Evolutionary conservation across 2,113 vertebrate species (phyloP), one percentile per base, ranked within the genome.

Genomic region (Dendropsophus ebraccatus): DNA sequence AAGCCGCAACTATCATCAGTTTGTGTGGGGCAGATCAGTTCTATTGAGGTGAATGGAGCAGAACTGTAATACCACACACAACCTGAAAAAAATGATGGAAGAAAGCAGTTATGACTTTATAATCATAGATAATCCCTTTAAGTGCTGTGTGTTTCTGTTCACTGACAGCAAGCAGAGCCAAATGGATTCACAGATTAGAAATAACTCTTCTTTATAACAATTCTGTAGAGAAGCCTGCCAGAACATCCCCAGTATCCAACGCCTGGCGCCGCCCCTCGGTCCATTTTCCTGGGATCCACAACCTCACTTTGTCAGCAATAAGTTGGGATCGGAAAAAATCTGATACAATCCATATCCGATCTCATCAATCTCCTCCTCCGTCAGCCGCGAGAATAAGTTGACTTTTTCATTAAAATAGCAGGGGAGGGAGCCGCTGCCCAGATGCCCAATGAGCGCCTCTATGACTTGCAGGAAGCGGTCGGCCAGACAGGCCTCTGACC

Each of bases 261-360:
- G n/a, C n/a, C n/a, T n/a, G n/a, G 62, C 7, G 77, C 30, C 21
- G 52, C 50, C 49, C 25, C 1, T 19, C 41, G 8, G 49, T 77
- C 65, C 21, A 6, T 23, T 1, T 10, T 9, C 37, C 41, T 35
- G 47, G 6, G 47, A 49, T 49, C 32, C 0, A 13, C 1, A 5
- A 5, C 7, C 32, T 76, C 82, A 94, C 54, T 93, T 92, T 87
- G 37, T 82, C 58, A 96, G 91, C 88, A 96, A 91, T 16, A 94
- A 90, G 76, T 96, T 95, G 0, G 96, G 97, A 74, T 95, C 93
- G 14, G 94, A 94, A 16, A 96, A 70, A 0, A 96, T 95, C 1
- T 93, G 93, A 90, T 97, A 99, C 1, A 99, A 92, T 41, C 91
- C 90, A 11, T 96, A 99, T 28, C 97, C 98, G 87, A 97, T 93